Conservation (phyloP, 2,888 invertebrate species). For the Kryphioiulus occultus region DNA sequence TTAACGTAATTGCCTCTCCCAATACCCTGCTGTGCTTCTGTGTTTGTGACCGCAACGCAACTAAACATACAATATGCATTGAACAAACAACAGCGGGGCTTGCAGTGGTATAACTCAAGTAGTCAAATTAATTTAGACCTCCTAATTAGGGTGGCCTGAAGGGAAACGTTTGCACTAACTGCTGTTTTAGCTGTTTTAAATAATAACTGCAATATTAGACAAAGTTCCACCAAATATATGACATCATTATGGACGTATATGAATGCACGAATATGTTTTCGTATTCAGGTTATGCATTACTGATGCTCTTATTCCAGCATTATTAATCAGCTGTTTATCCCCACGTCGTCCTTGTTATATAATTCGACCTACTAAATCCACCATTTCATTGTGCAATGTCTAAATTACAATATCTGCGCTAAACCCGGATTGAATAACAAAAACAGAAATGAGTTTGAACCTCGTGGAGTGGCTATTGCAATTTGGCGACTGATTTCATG, state of each 20-base stretch:
- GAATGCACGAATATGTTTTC: neutral
- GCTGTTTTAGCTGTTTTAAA: neutral
- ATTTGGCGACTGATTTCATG: no score
- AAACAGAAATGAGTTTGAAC: no score
- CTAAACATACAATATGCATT: neutral
- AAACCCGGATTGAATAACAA: no score
- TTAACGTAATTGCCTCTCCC: slow-evolving; percentile 1
- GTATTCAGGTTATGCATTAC: neutral
- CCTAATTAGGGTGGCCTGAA: neutral
- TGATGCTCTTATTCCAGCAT: neutral
- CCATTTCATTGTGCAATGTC: neutral
- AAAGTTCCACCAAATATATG: neutral
- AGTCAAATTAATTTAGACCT: slow-evolving; percentile 29
- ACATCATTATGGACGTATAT: neutral
- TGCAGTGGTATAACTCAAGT: neutral
- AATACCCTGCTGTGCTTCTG: neutral
- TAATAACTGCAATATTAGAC: neutral
- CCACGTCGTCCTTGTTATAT: neutral
- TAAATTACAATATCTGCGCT: no score
- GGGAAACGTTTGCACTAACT: neutral
- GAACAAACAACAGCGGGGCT: neutral
- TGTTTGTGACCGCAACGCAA: neutral
- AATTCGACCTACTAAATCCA: neutral
- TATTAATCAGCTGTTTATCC: neutral
- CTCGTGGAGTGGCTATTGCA: no score